These are phyloP conservation scores for Sander vitreus DNA, from an alignment of 2,113 vertebrate genomes.

Conservation along the genomic window DNA sequence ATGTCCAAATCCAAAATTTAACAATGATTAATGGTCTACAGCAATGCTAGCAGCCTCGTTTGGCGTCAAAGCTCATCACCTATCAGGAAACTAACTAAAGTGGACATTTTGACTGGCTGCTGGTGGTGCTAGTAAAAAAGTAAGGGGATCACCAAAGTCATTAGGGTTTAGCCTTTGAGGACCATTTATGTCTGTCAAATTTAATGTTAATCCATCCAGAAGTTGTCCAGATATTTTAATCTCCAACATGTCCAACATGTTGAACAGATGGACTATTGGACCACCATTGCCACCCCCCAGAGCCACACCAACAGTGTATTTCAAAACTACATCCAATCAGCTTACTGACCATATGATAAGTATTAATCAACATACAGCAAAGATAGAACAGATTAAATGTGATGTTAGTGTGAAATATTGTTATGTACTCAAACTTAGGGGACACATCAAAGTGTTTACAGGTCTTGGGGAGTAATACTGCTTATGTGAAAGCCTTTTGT, in stretches of 20 bases:
- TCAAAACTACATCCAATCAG: constrained; percentile 38
- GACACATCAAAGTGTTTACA: too few relatives aligned
- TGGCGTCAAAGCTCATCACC: neutral
- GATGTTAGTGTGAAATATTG: constrained; percentile 17
- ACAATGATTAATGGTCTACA: neutral
- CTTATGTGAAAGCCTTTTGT: neutral
- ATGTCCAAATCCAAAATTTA: neutral
- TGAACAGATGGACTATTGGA: constrained; percentile 54
- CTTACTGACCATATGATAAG: constrained; percentile 38
- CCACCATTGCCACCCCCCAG: constrained; percentile 6
- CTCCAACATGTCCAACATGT: constrained; percentile 29
- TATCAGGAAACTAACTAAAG: neutral
- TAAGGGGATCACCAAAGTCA: neutral
- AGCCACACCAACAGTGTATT: constrained; percentile 13
- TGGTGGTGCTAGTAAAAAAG: neutral
- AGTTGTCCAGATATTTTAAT: too few relatives aligned
- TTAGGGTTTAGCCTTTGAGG: neutral
- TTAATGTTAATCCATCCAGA: constrained; percentile 43
- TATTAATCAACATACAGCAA: constrained; percentile 33
- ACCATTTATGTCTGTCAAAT: constrained; percentile 27
- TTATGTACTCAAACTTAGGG: constrained; percentile 6
- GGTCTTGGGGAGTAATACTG: neutral
- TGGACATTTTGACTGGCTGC: neutral
- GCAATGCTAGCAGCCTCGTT: neutral
- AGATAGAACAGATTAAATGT: constrained; percentile 43